Evolutionary conservation across 2,113 vertebrate species (phyloP), one percentile per base, ranked within the genome.

Genomic region (Felis catus): DNA sequence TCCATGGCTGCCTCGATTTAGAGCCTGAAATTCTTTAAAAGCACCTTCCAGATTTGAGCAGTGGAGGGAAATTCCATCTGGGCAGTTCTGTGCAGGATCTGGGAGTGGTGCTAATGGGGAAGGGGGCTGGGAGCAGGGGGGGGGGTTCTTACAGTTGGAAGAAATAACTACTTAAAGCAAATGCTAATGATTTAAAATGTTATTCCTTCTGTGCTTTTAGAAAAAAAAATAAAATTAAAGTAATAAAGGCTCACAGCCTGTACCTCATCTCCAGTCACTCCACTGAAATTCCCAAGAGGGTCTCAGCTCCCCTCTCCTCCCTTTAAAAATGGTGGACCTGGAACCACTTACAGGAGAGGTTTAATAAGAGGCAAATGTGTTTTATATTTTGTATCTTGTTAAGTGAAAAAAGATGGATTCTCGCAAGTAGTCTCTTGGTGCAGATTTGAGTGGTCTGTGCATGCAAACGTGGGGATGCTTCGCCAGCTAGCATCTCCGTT

Each of bases 311-410:
- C 98, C 98, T 97, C 98, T 98, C 98, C 93, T 97, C 98, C 98
- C 98, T 98, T 98, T 98, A 98, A 98, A 99, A 98, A 99, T 98
- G 98, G 98, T 98, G 98, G 98, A 98, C 98, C 99, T 99, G 99
- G 98, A 99, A 99, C 98, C 98, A 99, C 98, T 99, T 99, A 99
- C 95, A 98, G 98, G 97, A 97, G 98, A 98, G 98, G 98, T 98
- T 99, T 99, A 99, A 99, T 99, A 99, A 99, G 98, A 99, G 98
- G 98, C 98, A 99, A 99, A 99, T 99, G 98, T 99, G 99, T 99
- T 99, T 99, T 99, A 98, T 99, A 99, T 99, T 99, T 99, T 98
- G 99, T 98, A 98, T 98, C 98, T 98, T 99, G 98, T 99, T 99
- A 99, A 98, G 98, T 99, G 98, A 98, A 99, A 99, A 99, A 99